phyloP scores from a whole-genome alignment of 2,888 invertebrate species.

The Cancer borealis region DNA sequence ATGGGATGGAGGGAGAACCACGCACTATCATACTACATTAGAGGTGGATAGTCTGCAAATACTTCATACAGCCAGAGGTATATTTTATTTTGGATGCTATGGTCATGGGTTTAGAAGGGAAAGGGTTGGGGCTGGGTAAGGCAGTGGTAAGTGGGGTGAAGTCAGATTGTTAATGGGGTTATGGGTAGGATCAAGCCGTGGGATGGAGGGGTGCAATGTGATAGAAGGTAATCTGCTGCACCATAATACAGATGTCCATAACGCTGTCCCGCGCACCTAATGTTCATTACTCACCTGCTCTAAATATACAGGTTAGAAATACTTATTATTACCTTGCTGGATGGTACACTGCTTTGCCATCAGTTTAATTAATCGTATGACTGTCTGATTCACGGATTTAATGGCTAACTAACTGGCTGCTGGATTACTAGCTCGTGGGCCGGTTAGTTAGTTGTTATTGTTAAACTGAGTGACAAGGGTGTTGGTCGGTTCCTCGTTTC shows the following conservation, averaged over 20 bases:
- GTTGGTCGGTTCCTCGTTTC: not conserved
- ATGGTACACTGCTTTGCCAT: not conserved
- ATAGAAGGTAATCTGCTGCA: not conserved
- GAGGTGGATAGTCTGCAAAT: not conserved
- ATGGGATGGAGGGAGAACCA: not conserved
- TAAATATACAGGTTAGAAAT: not conserved
- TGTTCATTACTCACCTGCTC: not conserved
- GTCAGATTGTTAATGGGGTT: too few relatives aligned
- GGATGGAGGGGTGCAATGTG: not conserved
- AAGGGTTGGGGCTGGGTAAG: not conserved
- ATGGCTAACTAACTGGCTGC: not conserved
- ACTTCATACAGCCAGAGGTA: not conserved
- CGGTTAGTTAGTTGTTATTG: not conserved
- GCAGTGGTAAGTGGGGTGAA: not conserved
- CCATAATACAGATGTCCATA: not conserved
- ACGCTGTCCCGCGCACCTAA: not conserved
- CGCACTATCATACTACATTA: constrained; percentile 25
- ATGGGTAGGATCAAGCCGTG: not conserved
- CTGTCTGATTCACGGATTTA: not conserved
- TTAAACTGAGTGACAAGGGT: not conserved
- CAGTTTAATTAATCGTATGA: not conserved
- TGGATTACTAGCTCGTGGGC: not conserved
- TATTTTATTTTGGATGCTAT: not conserved
- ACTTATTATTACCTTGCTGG: not conserved
- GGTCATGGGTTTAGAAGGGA: not conserved